Evolutionary conservation across 2,888 invertebrate genomes (phyloP), one percentile per base, ranked within the genome.

Genomic region (Trachelus troglodyta): DNA sequence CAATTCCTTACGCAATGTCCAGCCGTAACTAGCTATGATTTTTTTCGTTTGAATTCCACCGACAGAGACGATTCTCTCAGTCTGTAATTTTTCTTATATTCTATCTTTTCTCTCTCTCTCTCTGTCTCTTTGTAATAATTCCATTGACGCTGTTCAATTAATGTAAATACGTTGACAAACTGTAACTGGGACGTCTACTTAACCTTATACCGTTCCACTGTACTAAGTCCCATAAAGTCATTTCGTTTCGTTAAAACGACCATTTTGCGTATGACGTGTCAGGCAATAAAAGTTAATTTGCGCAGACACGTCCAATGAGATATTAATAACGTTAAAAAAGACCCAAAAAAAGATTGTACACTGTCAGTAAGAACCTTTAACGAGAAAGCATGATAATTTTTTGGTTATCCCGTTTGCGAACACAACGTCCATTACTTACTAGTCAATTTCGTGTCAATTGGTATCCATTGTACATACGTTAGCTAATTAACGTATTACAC

Each of bases 101-200:
- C 6, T 12, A 23, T 23, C 6, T 9, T 56, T 23, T 56, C 15
- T 40, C 4, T 40, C 15, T 40, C 37, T 40, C 40, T 40, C 23
- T 40, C 23, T 56, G 1, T 56, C 56, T 56, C 23, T 56, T 23
- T 56, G 71, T 23, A 56, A 23, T 30, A 71, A 71, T 71, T 31
- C 33, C 71, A 86, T 84, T 83, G 86, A 85, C 85, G 86, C 86
- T 79, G 71, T 71, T 69, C 81, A 82, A 82, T 82, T 83, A 81
- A 83, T 81, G 81, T 76, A 80, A 79, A 81, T 81, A 79, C 73
- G 33, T 34, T 56, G 73, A 76, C 73, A 31, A 1, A 33, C 71
- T 76, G 74, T 69, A 82, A 81, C 80, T 82, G 69, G 83, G 80
- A 80, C 80, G 77, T 31, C 73, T 69, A 68, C 79, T 81, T 80